phyloP scores from a whole-genome alignment of 2,888 invertebrate species.

The Suillia variegata region DNA sequence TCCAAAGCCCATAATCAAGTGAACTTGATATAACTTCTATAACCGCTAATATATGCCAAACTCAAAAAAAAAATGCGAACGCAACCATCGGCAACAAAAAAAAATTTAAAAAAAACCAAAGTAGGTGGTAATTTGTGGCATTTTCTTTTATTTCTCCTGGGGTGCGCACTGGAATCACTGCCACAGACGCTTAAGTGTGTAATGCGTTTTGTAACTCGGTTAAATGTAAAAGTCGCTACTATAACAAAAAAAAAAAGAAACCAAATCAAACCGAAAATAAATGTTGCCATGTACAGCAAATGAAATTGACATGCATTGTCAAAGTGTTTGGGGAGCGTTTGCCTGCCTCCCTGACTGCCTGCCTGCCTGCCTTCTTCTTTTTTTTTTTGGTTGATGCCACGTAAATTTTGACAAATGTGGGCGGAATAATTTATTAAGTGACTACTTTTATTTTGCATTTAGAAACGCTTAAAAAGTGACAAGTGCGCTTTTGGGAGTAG shows the following conservation, averaged over 20 bases:
- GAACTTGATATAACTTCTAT: too few species aligned
- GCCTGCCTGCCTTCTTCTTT: not conserved
- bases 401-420: slow-evolving; percentile 33
- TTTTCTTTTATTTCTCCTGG: slow-evolving; percentile 32
- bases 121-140: slow-evolving; percentile 37
- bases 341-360: not conserved
- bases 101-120: slow-evolving; percentile 14
- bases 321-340: slow-evolving; percentile 46
- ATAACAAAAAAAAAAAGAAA: not conserved
- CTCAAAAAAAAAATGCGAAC: too few species aligned
- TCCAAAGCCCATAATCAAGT: too few species aligned
- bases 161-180: slow-evolving; percentile 34
- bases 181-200: slow-evolving; percentile 12
- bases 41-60: too few species aligned
- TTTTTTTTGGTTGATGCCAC: not conserved
- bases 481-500: slow-evolving; percentile 37
- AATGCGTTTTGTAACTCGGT: not conserved
- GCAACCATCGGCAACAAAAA: too few species aligned
- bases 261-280: too few species aligned
- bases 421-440: slow-evolving; percentile 46
- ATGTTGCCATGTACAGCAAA: slow-evolving; percentile 17
- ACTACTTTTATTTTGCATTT: slow-evolving; percentile 48
- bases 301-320: slow-evolving; percentile 52
- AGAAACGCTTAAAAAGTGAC: slow-evolving; percentile 30
- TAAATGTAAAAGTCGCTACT: not conserved